These are phyloP conservation scores for Portunus trituberculatus DNA, from an alignment of 1,140 invertebrate genomes.

Conservation along the genomic window DNA sequence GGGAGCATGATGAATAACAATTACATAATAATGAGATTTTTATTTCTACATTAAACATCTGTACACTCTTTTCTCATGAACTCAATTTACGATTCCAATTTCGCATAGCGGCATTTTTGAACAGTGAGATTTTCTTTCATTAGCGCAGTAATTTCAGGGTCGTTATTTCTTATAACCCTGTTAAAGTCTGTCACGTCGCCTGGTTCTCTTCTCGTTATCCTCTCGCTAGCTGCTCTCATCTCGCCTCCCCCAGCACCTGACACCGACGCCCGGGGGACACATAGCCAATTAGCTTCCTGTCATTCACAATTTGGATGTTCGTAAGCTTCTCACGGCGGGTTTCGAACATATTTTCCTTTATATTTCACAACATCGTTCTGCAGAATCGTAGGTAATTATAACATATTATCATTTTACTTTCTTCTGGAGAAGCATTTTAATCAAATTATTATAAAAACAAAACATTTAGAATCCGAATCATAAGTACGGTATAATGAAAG, in stretches of 20 bases:
- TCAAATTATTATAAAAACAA: no score
- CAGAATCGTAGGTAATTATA: background rate
- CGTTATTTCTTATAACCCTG: background rate
- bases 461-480: no score
- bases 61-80: no score
- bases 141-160: background rate
- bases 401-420: no score
- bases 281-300: slow-evolving; percentile 57
- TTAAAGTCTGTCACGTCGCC: background rate
- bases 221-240: background rate
- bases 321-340: background rate
- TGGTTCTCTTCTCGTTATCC: slow-evolving; percentile 11
- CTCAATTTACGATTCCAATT: background rate
- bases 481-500: no score
- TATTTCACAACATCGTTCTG: background rate
- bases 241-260: background rate
- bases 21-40: no score
- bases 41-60: no score
- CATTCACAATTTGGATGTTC: slow-evolving; percentile 20
- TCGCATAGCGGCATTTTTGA: background rate
- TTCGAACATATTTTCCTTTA: background rate
- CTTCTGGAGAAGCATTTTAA: no score
- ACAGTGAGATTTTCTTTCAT: background rate
- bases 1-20: no score
- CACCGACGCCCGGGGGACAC: slow-evolving; percentile 37